phyloP scores from a whole-genome alignment of 2,888 invertebrate species.

The Polietes domitor region DNA sequence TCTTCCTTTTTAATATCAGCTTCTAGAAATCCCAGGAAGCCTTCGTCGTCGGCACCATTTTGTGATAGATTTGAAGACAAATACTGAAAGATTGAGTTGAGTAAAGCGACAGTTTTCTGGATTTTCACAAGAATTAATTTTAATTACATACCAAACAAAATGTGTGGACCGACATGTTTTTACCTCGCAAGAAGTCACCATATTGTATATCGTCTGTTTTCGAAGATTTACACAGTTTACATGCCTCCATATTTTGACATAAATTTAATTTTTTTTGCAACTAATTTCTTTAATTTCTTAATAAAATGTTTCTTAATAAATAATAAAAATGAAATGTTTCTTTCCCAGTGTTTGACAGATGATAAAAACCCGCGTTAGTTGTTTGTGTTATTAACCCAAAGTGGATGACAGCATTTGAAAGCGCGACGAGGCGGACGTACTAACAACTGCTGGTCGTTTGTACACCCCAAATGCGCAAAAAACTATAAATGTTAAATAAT shows the following conservation, averaged over 20 bases:
- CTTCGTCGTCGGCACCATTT: conserved; percentile 85
- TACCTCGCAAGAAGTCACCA: conserved; percentile 69
- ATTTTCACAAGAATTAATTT: no score
- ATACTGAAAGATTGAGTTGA: conserved; percentile 82
- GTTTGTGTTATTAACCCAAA: no score
- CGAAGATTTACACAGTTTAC: conserved; percentile 66
- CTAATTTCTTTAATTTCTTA: no score
- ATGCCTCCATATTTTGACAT: conserved; percentile 57
- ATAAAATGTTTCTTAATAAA: no score
- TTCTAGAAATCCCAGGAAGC: conserved; percentile 87
- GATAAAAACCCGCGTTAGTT: neutral
- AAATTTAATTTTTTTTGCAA: neutral
- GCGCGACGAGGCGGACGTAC: no score
- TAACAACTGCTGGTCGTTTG: no score
- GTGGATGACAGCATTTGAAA: no score
- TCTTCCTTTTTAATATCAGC: conserved; percentile 87
- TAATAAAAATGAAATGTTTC: neutral
- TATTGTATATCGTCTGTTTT: conserved; percentile 62
- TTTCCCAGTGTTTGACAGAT: neutral
- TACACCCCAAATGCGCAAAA: no score
- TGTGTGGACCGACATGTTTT: conserved; percentile 86
- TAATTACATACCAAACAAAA: conserved; percentile 88
- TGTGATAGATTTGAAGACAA: conserved; percentile 87
- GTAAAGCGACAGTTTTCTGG: neutral
- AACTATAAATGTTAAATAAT: no score